Base-by-base conservation (phyloP, 2,888 invertebrate genomes). In the Trichopoda pennipes region DNA sequence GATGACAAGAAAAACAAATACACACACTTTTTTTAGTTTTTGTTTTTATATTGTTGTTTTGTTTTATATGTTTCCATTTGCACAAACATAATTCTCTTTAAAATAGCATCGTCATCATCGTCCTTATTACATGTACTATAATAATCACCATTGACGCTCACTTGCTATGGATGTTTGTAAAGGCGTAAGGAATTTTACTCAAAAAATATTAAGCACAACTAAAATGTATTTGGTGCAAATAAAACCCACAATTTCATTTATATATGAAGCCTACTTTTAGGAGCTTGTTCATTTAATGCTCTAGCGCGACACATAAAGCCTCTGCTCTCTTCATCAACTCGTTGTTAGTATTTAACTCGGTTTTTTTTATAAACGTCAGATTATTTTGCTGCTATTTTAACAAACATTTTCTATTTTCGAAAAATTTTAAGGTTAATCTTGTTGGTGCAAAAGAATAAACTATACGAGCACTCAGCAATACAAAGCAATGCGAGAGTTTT, bases 81-180 rank as follows among this genome's bases (percentile, higher is more conserved):
- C 58, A 78, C 61, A 16, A 77, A 75, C 47, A 66, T 53, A 16
- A 42, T 68, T 82, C 82, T 82, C 82, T 82, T 82, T 74, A n/a
- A 63, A 70, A 64, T 9, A 49, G 16, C 63, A 56, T 56, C 70
- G 38, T 61, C 28, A 64, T 51, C 51, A 68, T 35, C 58, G 53
- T 47, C 16, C 16, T 63, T 10, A 28, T 23, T 16, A 17, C 51
- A 21, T 38, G 16, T 12, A 44, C 17, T 28, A 16, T 23, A n/a
- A 17, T 60, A 10, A 19, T 56, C 60, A 28, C 6, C 35, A 63
- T 10, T 38, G 23, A 28, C 16, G 9, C 61, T 77, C 55, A 44
- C 44, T 76, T 8, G 19, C 12, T 60, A 28, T n/a, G n/a, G n/a
- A n/a, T n/a, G n/a, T n/a, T n/a, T 47, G 12, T 35, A 21, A 49